These are phyloP conservation scores for Xanthia icteritia DNA, from an alignment of 2,888 invertebrate species.

Conservation along the genomic window DNA sequence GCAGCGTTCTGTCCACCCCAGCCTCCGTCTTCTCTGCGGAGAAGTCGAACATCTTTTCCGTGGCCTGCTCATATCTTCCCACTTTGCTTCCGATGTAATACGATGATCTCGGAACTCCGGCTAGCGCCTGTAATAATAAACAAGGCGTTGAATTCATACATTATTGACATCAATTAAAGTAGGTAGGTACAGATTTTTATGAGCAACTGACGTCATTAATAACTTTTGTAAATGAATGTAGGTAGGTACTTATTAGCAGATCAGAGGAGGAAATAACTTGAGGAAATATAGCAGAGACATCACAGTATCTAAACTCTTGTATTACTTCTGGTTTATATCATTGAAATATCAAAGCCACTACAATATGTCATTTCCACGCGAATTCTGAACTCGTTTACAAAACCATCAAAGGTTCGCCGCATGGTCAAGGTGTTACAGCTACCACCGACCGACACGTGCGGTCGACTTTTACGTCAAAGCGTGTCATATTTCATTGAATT, in stretches of 20 bases:
- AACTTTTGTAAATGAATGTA: not conserved
- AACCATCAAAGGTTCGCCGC: not conserved
- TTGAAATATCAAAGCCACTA: not conserved
- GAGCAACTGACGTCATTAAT: not conserved
- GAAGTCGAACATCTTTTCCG: slow-evolving; percentile 96
- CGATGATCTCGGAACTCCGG: slow-evolving; percentile 94
- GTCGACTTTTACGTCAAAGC: not conserved
- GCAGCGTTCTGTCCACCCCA: slow-evolving; percentile 94
- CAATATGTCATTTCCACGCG: no score
- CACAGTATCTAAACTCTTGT: not conserved
- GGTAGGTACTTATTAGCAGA: not conserved
- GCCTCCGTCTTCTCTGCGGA: slow-evolving; percentile 93
- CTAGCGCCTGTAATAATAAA: slow-evolving; percentile 91
- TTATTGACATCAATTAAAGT: slow-evolving; percentile 24
- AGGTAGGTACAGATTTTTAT: slow-evolving; percentile 5
- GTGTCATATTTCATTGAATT: not conserved
- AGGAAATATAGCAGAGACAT: not conserved
- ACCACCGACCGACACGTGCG: not conserved
- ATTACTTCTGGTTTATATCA: not conserved
- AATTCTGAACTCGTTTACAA: not conserved
- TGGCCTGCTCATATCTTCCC: slow-evolving; percentile 94
- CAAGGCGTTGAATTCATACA: not conserved
- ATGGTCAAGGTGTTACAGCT: not conserved
- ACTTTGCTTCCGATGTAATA: slow-evolving; percentile 98
- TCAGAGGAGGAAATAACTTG: not conserved